A percentile compares a stretch with the other conserved stretches of the same genome.
These are phyloP conservation scores for Solenopsis fugax DNA, from an alignment of 1,140 invertebrate genomes.

Conservation along the genomic window DNA sequence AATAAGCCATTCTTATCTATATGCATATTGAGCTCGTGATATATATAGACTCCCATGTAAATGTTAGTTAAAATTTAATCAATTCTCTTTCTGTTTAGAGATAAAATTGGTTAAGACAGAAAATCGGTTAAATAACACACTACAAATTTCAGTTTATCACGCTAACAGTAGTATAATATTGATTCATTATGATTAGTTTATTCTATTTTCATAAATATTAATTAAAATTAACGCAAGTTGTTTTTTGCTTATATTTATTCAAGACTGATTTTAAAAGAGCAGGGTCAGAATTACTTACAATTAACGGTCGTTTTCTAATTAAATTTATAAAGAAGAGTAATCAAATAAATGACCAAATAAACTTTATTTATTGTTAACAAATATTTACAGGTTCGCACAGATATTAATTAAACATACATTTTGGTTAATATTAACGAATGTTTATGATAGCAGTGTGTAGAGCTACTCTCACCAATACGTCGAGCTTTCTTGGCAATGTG, in stretches of 20 bases:
- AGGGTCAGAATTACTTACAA: not conserved
- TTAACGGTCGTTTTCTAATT: not conserved
- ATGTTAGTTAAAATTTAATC: slow-evolving; percentile 20
- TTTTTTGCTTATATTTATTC: not conserved
- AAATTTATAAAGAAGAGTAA: not conserved
- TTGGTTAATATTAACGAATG: not conserved
- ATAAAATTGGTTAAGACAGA: not conserved
- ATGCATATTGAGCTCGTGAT: not conserved
- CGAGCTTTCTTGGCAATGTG: not conserved
- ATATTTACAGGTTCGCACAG: not conserved
- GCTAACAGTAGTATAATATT: not conserved
- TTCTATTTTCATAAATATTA: not conserved
- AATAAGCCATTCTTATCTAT: not conserved
- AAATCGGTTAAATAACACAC: not conserved
- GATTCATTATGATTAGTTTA: not conserved
- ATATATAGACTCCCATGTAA: not conserved
- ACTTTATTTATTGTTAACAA: not conserved
- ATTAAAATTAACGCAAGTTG: not conserved
- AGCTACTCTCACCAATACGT: not conserved
- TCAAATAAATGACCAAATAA: not conserved
- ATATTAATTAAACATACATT: not conserved
- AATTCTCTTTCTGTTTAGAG: not conserved
- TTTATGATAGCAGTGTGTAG: not conserved
- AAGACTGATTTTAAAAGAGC: not conserved
- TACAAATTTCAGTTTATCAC: not conserved